These are phyloP conservation scores for Silurus meridionalis DNA, from an alignment of 2,113 vertebrate species.

Conservation along the genomic window DNA sequence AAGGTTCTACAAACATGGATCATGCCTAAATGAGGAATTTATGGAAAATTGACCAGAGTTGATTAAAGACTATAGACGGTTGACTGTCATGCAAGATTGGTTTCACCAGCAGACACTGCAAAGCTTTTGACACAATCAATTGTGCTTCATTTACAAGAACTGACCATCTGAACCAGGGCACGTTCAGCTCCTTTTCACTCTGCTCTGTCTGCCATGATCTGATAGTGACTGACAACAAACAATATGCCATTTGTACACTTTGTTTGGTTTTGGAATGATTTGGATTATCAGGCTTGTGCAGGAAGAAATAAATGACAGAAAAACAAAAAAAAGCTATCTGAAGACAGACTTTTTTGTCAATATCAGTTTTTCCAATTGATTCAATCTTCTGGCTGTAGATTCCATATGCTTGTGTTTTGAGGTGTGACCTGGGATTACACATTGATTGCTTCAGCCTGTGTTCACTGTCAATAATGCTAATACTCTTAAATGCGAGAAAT, in stretches of 20 bases:
- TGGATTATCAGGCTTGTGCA: background rate
- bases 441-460: constrained; percentile 26
- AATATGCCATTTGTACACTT: background rate
- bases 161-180: background rate
- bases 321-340: background rate
- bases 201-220: background rate
- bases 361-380: background rate
- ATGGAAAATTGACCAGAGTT: background rate
- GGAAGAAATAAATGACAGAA: constrained; percentile 4
- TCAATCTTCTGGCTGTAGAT: background rate
- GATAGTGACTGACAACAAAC: background rate
- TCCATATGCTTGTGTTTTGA: background rate
- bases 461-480: constrained; percentile 49
- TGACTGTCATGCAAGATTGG: background rate
- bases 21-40: background rate
- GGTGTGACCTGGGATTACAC: constrained; percentile 22
- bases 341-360: background rate
- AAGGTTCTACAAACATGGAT: background rate
- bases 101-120: background rate
- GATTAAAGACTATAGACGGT: background rate
- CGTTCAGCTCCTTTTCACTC: background rate
- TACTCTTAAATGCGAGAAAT: background rate
- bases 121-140: background rate
- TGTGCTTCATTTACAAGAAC: background rate
- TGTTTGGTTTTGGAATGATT: background rate